Evolutionary conservation across 2,888 invertebrate genomes (phyloP).

Genomic region (Lithophane leautieri): DNA sequence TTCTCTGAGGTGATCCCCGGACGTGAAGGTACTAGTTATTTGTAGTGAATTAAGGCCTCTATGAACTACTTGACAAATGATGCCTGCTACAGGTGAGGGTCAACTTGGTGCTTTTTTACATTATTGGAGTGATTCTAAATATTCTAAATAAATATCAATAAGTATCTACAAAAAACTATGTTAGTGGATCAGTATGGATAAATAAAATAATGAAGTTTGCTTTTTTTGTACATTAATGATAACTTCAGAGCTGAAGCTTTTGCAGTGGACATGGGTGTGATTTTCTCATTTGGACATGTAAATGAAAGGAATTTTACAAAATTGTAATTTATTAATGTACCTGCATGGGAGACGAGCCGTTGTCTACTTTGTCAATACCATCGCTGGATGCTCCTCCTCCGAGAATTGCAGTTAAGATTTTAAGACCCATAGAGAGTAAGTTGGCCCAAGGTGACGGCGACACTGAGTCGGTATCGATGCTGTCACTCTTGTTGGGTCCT

Average conservation of each 20-base stretch:
- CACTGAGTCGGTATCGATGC: constrained; percentile 92
- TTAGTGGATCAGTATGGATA: constrained; percentile 87
- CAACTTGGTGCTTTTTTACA: constrained; percentile 85
- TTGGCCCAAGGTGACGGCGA: constrained; percentile 97
- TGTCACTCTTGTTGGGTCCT: constrained; percentile 96
- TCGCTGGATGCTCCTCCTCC: constrained; percentile 94
- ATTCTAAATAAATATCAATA: constrained; percentile 73
- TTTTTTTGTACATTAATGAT: constrained; percentile 70
- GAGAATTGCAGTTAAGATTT: constrained; percentile 95
- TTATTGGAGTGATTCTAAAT: constrained; percentile 76
- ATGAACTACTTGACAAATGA: constrained; percentile 79
- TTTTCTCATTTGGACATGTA: constrained; percentile 49
- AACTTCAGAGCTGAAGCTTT: constrained; percentile 62
- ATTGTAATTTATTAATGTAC: constrained; percentile 84
- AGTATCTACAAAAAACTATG: constrained; percentile 84
- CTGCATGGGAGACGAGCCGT: constrained; percentile 97
- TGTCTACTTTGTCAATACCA: constrained; percentile 97
- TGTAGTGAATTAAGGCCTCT: constrained; percentile 81
- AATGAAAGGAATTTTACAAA: constrained; percentile 24
- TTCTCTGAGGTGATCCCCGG: constrained; percentile 81
- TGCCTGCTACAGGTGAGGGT: constrained; percentile 83
- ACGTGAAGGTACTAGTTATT: constrained; percentile 82
- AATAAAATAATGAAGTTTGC: constrained; percentile 65
- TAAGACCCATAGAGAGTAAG: constrained; percentile 95
- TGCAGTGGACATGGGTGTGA: constrained; percentile 47